Evolutionary conservation across 2,113 vertebrate species (phyloP), one percentile per base, ranked within the genome.

Genomic region (Bubalus kerabau): DNA sequence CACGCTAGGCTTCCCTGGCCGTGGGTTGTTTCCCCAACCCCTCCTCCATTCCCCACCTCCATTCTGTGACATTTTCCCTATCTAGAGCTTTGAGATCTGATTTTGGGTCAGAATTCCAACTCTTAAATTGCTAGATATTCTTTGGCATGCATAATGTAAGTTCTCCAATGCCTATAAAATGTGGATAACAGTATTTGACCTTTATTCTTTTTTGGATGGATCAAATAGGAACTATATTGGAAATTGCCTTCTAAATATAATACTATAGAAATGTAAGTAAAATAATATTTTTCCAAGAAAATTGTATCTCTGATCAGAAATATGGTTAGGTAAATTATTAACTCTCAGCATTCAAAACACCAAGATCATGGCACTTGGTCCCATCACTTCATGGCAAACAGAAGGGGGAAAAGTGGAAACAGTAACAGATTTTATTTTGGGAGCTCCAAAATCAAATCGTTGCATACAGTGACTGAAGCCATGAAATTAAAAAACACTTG

Each of bases 21-120:
- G 10, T 40, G n/a, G n/a, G 10, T 71, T 71, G n/a, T 40, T 71
- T 19, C 19, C n/a, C 19, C 19, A 21, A 23, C 19, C 21, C 11
- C 52, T 23, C 11, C n/a, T n/a, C 50, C 52, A 8, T 14, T 32
- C 6, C 2, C 19, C 2, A 1, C 1, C 30, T 36, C 23, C 0
- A 3, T 78, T 67, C 16, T 57, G 5, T 74, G 30, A 52, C 12
- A 32, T 74, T 94, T 74, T 62, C 74, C 19, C 30, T 96, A 54
- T 54, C 46, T 81, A 93, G 67, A 94, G 71, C 48, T 23, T 54
- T 54, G 28, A 96, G 54, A 82, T 32, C 67, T 71, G 76, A 91
- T 78, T 96, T 93, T 13, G 32, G n/a, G 32, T 67, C 17, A 11
- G 23, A 86, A 11, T 84, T 54, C 14, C 71, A 67, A 9, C 21